phyloP scores from a whole-genome alignment of 2,888 invertebrate genomes.

The Eupithecia subfuscata region DNA sequence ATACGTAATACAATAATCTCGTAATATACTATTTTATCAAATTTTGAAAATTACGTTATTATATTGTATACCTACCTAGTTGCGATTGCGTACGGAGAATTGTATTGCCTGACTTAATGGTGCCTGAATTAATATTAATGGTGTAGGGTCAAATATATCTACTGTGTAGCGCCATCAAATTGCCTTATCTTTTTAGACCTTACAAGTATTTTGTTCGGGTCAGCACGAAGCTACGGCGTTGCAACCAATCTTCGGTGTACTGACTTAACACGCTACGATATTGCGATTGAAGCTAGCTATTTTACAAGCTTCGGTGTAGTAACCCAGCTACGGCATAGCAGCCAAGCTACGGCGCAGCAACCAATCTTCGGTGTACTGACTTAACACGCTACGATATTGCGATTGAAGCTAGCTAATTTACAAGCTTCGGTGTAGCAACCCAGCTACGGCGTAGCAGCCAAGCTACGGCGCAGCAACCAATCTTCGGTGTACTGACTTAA shows the following conservation, averaged over 20 bases:
- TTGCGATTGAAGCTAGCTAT: too few species aligned
- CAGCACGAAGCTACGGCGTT: not conserved
- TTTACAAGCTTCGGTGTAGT: too few species aligned
- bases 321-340: too few species aligned
- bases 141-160: not conserved
- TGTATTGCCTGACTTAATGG: not conserved
- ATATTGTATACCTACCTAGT: not conserved
- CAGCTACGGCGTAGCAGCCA: too few species aligned
- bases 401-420: too few species aligned
- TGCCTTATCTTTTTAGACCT: not conserved
- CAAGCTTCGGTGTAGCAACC: too few species aligned
- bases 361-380: not conserved
- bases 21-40: not conserved
- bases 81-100: not conserved
- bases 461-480: not conserved
- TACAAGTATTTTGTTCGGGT: not conserved
- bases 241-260: not conserved
- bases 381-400: too few species aligned
- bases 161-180: not conserved
- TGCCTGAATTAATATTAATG: too few species aligned
- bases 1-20: not conserved
- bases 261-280: too few species aligned
- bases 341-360: not conserved
- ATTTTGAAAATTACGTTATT: not conserved
- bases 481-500: not conserved